These are phyloP conservation scores for Stictocephala bisonia DNA, from an alignment of 2,888 invertebrate genomes.

Conservation along the genomic window DNA sequence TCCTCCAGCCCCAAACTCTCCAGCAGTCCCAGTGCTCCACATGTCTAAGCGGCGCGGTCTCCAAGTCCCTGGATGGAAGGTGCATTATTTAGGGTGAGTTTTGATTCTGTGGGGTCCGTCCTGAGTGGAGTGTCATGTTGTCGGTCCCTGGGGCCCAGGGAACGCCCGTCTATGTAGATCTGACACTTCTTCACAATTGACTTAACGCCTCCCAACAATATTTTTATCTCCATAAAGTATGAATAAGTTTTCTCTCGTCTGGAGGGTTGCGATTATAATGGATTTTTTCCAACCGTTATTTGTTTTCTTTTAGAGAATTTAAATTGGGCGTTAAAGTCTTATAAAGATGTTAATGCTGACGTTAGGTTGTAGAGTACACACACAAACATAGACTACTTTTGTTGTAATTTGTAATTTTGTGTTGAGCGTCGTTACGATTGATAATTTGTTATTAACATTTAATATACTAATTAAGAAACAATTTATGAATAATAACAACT, in stretches of 20 bases:
- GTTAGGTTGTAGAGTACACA: neutral
- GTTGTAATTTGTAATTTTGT: too few relatives aligned
- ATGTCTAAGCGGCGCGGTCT: neutral
- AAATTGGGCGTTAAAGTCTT: neutral
- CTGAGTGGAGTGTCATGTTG: conserved; percentile 48
- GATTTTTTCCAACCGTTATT: neutral
- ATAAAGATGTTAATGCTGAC: neutral
- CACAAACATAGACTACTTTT: neutral
- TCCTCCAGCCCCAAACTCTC: too few relatives aligned
- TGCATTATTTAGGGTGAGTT: conserved; percentile 42
- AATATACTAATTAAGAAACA: too few relatives aligned
- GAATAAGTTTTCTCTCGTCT: conserved; percentile 26
- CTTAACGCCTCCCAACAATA: conserved; percentile 41
- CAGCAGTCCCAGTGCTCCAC: conserved; percentile 6
- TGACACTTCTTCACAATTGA: conserved; percentile 47
- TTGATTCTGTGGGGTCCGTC: conserved; percentile 28
- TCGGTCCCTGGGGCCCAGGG: conserved; percentile 29
- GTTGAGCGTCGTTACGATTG: too few relatives aligned
- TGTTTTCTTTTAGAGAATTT: neutral
- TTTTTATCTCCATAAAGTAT: conserved; percentile 40
- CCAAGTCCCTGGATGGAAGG: conserved; percentile 29
- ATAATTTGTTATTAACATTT: too few relatives aligned
- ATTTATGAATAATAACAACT: too few relatives aligned
- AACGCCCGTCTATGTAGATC: conserved; percentile 30
- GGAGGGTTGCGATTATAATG: conserved; percentile 25